A percentile compares a stretch with the other conserved stretches of the same genome.
These are phyloP conservation scores for Molanna angustata DNA, from an alignment of 2,888 invertebrate genomes.

Conservation along the genomic window DNA sequence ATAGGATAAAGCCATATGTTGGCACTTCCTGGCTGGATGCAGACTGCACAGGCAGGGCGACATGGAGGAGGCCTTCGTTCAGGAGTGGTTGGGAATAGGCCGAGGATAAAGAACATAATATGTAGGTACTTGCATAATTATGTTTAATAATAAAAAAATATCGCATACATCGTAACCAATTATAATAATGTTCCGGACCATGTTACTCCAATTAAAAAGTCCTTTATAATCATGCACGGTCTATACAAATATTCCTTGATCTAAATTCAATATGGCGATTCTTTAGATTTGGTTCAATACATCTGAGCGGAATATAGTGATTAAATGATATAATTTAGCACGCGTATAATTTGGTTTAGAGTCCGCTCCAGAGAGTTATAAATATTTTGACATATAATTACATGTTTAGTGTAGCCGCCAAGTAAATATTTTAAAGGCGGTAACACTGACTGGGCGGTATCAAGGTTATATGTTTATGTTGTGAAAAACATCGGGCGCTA, in stretches of 20 bases:
- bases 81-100: too few relatives aligned
- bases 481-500: too few relatives aligned
- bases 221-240: neutral
- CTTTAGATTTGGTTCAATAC: neutral
- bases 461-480: too few relatives aligned
- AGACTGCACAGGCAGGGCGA: too few relatives aligned
- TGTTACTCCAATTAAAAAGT: neutral
- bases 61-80: too few relatives aligned
- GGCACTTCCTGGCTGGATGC: too few relatives aligned
- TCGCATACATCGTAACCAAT: neutral
- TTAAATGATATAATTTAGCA: neutral
- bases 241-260: neutral
- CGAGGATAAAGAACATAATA: too few relatives aligned
- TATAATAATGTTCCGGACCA: neutral
- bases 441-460: neutral
- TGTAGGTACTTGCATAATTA: too few relatives aligned
- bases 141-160: neutral
- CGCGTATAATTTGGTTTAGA: neutral
- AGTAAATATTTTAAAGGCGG: slow-evolving; percentile 1
- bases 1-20: too few relatives aligned
- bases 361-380: neutral
- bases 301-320: neutral
- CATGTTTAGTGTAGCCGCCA: slow-evolving; percentile 2
- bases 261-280: neutral
- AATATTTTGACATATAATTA: slow-evolving; percentile 13